These are phyloP conservation scores for Oceanodroma tethys DNA, from an alignment of 2,113 vertebrate species.

Conservation along the genomic window DNA sequence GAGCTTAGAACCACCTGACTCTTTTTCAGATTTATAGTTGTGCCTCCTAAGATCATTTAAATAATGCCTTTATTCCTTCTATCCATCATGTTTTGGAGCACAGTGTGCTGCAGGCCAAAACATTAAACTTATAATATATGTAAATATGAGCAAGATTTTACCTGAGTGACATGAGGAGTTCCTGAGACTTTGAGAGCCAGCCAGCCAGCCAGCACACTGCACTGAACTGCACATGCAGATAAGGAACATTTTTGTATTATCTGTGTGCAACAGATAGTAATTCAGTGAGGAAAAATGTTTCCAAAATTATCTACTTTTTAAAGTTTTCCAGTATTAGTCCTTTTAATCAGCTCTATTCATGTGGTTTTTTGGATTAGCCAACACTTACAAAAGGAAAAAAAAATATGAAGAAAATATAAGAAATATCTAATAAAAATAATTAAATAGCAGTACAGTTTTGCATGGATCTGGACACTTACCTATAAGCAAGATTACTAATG, in stretches of 20 bases:
- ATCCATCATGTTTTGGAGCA: neutral
- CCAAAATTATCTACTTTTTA: neutral
- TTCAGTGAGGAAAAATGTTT: neutral
- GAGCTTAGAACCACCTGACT: neutral
- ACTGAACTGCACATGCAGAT: neutral
- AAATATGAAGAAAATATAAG: neutral
- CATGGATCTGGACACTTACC: slow-evolving; percentile 55
- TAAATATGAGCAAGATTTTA: neutral
- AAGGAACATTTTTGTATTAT: neutral
- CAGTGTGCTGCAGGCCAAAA: neutral
- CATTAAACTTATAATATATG: neutral
- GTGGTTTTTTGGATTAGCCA: neutral
- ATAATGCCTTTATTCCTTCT: neutral
- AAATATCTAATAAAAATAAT: neutral
- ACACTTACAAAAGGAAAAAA: neutral
- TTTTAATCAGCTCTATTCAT: neutral
- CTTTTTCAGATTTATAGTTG: neutral
- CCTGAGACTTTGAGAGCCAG: neutral
- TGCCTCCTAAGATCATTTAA: neutral
- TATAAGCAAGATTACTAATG: slow-evolving; percentile 60
- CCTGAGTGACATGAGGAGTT: neutral
- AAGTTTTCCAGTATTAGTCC: neutral
- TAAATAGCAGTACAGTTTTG: neutral
- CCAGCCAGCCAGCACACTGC: neutral
- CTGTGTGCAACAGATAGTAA: neutral